Base-by-base conservation (phyloP, 2,113 vertebrate genomes). In the Elgaria multicarinata region DNA sequence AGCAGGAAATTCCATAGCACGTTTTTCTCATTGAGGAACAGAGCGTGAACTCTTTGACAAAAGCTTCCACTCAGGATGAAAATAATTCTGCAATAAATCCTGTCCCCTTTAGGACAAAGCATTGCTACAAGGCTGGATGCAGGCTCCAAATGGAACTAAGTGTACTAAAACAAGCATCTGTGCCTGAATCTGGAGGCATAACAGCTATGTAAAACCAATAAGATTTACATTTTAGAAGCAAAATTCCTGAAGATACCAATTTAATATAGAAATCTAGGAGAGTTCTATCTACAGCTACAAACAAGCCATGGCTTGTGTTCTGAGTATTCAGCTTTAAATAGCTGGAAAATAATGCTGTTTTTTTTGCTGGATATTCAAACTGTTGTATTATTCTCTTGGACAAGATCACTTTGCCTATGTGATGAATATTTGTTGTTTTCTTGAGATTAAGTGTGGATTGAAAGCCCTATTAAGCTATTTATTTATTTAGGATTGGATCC, bases 21-120 rank as follows among this genome's bases (percentile, higher is more conserved):
- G 66, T 72, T 24, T 88, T 93, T 85, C 71, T 93, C 62, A 26
- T 44, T 86, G 71, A 20, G 36, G 83, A 93, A 74, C 39, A 58
- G 67, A 42, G 2, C 4, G 44, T 81, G 33, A 76, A 88, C 72
- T 90, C 77, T 89, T 74, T 87, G 79, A 53, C 90, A 84, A 92
- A 93, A 44, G 6, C 4, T 18, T 82, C 83, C 46, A 89, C 84
- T 78, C 58, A 72, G 2, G 83, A 89, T 86, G 53, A 39, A 83
- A 80, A 86, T 76, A 80, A 55, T n/a, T 26, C 44, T n/a, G 62
- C 22, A 75, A 50, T 46, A 92, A 81, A 92, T 39, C 0, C 58
- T 85, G 71, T 1, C 9, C 24, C 50, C 72, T 79, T 28, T 46
- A 83, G 93, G 91, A 87, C 26, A 78, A 86, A 67, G 71, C 24